Evolutionary conservation across 1,140 invertebrate genomes (phyloP).

Genomic region (Penaeus japonicus): DNA sequence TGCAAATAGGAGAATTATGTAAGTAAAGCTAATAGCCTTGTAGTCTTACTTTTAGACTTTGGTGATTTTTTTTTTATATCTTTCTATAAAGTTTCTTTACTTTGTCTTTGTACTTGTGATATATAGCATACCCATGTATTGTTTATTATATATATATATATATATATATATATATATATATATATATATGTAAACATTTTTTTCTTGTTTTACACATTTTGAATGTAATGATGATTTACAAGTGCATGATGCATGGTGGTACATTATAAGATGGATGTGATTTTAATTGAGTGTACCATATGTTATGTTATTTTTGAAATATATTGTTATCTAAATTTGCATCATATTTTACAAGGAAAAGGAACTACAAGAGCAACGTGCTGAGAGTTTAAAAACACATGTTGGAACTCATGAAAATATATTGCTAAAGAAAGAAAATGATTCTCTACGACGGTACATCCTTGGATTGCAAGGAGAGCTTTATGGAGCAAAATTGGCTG

Average conservation of each 20-base stretch:
- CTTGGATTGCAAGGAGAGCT: constrained; percentile 81
- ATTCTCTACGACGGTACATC: constrained; percentile 74
- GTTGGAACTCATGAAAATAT: constrained; percentile 72
- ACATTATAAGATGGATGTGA: too few species aligned
- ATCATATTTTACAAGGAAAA: constrained; percentile 58
- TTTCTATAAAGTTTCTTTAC: neutral
- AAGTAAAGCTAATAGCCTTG: neutral
- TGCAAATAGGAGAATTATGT: constrained; percentile 8
- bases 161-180: too few species aligned
- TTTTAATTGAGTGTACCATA: too few species aligned
- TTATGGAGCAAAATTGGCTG: constrained; percentile 81
- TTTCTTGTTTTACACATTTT: too few species aligned
- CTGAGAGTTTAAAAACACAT: constrained; percentile 63
- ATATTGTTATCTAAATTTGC: neutral
- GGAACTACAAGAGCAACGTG: constrained; percentile 65
- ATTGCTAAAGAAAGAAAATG: constrained; percentile 76
- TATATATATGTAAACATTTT: too few species aligned
- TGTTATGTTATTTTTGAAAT: neutral
- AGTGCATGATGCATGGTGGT: too few species aligned
- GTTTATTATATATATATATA: too few species aligned
- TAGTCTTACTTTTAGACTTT: neutral
- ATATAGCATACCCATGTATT: too few species aligned
- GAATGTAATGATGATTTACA: too few species aligned
- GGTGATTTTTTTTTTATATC: neutral
- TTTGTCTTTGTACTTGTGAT: neutral